Conservation (phyloP, 2,888 invertebrate species). For the Notocelia uddmanniana region DNA sequence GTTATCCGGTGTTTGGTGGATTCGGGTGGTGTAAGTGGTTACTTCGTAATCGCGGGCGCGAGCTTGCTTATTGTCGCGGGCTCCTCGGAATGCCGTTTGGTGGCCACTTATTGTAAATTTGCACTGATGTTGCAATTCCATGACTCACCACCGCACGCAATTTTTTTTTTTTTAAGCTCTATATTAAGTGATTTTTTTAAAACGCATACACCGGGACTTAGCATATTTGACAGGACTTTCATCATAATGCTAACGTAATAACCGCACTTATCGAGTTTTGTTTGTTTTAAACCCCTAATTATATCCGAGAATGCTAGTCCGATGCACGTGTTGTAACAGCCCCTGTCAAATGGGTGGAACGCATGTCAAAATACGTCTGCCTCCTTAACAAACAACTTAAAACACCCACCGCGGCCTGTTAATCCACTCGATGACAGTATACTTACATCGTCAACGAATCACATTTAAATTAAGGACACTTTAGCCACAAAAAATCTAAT, state of each 20-base stretch:
- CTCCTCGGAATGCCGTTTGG: constrained; percentile 75
- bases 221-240: constrained; percentile 41
- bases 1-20: constrained; percentile 29
- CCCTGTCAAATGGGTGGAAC: constrained; percentile 59
- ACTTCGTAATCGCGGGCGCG: constrained; percentile 36
- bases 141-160: constrained; percentile 67
- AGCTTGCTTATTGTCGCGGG: constrained; percentile 54
- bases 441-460: constrained; percentile 54
- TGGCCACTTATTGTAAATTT: constrained; percentile 74
- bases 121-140: constrained; percentile 72
- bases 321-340: constrained; percentile 55
- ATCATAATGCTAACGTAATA: constrained; percentile 44
- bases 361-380: constrained; percentile 56
- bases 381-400: constrained; percentile 57
- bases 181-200: constrained; percentile 15
- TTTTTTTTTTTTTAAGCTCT: constrained; percentile 56
- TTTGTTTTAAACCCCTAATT: constrained; percentile 51
- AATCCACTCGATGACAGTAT: constrained; percentile 59
- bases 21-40: constrained; percentile 31
- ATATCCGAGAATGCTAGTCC: constrained; percentile 49
- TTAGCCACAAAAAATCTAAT: background rate
- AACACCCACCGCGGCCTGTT: constrained; percentile 59
- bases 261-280: constrained; percentile 27
- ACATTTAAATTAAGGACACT: constrained; percentile 46
- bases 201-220: background rate